Evolutionary conservation across 2,113 vertebrate species (phyloP), one percentile per base, ranked within the genome.

Genomic region (Larimichthys polyactis): DNA sequence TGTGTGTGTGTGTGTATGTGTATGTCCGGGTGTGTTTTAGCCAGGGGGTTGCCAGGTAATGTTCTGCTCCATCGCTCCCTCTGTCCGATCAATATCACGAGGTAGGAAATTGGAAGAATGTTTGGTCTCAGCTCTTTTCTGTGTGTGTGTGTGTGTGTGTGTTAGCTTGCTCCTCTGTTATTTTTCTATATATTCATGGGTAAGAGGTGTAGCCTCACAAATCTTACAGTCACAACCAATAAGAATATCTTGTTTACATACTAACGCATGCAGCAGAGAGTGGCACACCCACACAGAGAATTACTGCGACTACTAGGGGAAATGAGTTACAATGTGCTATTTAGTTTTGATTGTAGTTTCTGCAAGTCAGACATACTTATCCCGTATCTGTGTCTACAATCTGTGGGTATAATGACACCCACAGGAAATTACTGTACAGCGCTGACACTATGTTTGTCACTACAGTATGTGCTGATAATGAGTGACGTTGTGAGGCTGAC

Each of bases 61-160:
- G 84, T 91, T 91, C 87, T 87, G 67, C 90, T 78, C 80, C 84
- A 79, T 84, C 66, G 82, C 89, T 93, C 76, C 83, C 88, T 81
- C 75, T 68, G 81, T 86, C 75, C 57, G 86, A 90, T 94, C 91
- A 67, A 91, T 92, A 92, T 93, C 90, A 60, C 72, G 66, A 64
- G 48, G 58, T 71, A 84, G 85, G 89, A 94, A 91, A 93, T 89
- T 83, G 79, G 83, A 75, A 74, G 78, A 88, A 83, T 83, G 75
- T 93, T 89, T 76, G 76, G 66, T 59, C 81, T 85, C 87, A 43
- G 79, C 80, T 87, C 52, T 86, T 87, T 88, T 87, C 73, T 80
- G 10, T 55, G 11, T 55, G 43, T 32, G 32, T 32, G 32, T 32
- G 32, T 36, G 32, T 63, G 24, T 64, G 65, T 82, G n/a, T n/a